These are phyloP conservation scores for Drosophila diplacantha DNA, from an alignment of 2,888 invertebrate species.

Conservation along the genomic window DNA sequence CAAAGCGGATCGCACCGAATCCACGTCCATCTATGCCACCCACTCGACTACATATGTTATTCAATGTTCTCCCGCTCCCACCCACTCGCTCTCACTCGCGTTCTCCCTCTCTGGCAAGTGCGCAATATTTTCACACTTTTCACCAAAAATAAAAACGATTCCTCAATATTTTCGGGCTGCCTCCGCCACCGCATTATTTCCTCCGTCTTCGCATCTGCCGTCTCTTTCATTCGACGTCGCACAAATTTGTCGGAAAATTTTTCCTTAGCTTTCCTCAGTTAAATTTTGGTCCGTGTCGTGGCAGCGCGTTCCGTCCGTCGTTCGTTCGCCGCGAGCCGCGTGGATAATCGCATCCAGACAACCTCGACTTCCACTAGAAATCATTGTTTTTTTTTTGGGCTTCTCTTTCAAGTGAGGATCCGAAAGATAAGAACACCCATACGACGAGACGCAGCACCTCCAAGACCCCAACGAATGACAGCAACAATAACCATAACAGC, in stretches of 20 bases:
- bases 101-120: conserved; percentile 55
- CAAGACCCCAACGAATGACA: conserved; percentile 67
- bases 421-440: conserved; percentile 32
- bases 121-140: conserved; percentile 73
- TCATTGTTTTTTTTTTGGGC: conserved; percentile 65
- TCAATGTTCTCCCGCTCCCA: conserved; percentile 15
- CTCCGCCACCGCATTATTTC: conserved; percentile 37
- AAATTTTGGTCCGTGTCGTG: conserved; percentile 72
- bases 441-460: conserved; percentile 52
- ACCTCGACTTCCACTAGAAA: conserved; percentile 23
- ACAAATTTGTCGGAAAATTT: conserved; percentile 51
- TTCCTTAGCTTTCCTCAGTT: conserved; percentile 61
- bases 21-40: conserved; percentile 33
- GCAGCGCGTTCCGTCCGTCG: conserved; percentile 60
- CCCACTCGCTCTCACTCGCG: conserved; percentile 13
- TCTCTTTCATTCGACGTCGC: conserved; percentile 43
- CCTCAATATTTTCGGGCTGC: conserved; percentile 66
- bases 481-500: conserved; percentile 37
- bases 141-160: conserved; percentile 71
- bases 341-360: conserved; percentile 32
- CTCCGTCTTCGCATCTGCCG: conserved; percentile 42
- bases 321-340: conserved; percentile 61
- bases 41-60: conserved; percentile 29
- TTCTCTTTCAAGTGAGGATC: conserved; percentile 52
- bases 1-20: conserved; percentile 1